Evolutionary conservation across 2,113 vertebrate genomes (phyloP).

Genomic region (Chelonoidis abingdonii): DNA sequence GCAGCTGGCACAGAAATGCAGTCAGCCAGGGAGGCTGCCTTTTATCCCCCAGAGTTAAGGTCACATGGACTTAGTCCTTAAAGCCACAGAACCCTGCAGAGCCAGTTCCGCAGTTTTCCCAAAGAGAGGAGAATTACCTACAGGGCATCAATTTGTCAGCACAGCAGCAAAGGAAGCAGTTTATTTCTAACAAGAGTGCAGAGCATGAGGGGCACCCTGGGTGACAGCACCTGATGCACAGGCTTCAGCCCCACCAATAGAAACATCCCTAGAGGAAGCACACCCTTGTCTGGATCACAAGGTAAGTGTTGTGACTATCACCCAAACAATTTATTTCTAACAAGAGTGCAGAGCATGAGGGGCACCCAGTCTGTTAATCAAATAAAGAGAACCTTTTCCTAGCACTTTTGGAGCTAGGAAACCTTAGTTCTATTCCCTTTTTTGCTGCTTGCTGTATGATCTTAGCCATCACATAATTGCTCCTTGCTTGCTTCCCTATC

Average conservation of each 20-base stretch:
- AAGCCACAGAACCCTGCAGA: constrained; percentile 27
- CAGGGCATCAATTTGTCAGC: background rate
- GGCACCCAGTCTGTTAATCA: background rate
- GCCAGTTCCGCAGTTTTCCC: constrained; percentile 3
- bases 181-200: background rate
- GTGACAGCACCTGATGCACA: background rate
- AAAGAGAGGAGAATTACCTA: background rate
- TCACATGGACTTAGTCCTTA: background rate
- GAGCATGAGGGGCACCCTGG: background rate
- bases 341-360: too few species aligned
- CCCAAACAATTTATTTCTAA: background rate
- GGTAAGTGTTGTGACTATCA: background rate
- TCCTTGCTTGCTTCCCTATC: background rate
- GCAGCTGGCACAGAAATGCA: constrained; percentile 2
- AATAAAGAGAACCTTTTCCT: background rate
- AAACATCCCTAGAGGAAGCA: background rate
- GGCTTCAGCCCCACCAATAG: background rate
- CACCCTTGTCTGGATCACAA: rapidly evolving
- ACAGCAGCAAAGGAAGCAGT: constrained; percentile 11
- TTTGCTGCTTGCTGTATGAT: background rate
- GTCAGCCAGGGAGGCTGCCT: constrained; percentile 7
- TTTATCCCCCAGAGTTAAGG: constrained; percentile 16
- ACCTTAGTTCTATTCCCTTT: background rate
- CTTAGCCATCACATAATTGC: background rate
- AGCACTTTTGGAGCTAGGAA: background rate